Evolutionary conservation across 2,797 vertebrate genomes (phyloP).

Genomic region (Lutjanus campechanus): DNA sequence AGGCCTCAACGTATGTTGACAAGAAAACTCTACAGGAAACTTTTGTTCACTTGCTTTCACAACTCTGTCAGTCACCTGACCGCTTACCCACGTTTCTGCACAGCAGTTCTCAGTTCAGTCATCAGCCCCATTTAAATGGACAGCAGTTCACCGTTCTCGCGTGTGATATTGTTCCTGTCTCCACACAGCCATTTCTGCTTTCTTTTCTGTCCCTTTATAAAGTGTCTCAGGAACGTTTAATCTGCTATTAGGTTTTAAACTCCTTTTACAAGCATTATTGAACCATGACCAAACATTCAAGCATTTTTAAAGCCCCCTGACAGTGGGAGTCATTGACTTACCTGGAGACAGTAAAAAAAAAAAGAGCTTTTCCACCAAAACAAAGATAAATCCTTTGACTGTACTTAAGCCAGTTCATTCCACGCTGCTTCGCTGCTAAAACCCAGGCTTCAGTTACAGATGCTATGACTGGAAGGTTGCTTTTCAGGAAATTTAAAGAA

Average conservation of each 20-base stretch:
- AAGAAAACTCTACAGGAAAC: too few relatives aligned
- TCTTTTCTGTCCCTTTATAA: too few relatives aligned
- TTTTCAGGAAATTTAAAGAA: not conserved
- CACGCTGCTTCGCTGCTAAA: slow-evolving; percentile 12
- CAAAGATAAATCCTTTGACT: slow-evolving; percentile 18
- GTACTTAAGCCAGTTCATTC: slow-evolving; percentile 23
- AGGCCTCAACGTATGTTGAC: too few relatives aligned
- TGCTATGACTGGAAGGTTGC: not conserved
- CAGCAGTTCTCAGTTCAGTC: not conserved
- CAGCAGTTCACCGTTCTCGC: too few relatives aligned
- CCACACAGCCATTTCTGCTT: not conserved
- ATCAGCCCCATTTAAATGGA: not conserved
- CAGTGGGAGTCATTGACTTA: slow-evolving; percentile 22
- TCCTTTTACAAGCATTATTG: not conserved
- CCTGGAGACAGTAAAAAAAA: slow-evolving; percentile 26
- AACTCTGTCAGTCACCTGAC: not conserved
- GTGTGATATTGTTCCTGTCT: too few relatives aligned
- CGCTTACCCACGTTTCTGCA: not conserved
- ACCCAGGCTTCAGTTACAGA: not conserved
- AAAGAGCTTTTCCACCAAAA: slow-evolving; percentile 29
- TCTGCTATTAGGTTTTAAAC: not conserved
- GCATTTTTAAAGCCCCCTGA: slow-evolving; percentile 11
- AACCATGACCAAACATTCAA: not conserved
- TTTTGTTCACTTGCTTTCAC: too few relatives aligned
- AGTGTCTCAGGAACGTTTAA: not conserved